Evolutionary conservation across 1,140 invertebrate genomes (phyloP), one percentile per base, ranked within the genome.

Genomic region (Adelges cooleyi): DNA sequence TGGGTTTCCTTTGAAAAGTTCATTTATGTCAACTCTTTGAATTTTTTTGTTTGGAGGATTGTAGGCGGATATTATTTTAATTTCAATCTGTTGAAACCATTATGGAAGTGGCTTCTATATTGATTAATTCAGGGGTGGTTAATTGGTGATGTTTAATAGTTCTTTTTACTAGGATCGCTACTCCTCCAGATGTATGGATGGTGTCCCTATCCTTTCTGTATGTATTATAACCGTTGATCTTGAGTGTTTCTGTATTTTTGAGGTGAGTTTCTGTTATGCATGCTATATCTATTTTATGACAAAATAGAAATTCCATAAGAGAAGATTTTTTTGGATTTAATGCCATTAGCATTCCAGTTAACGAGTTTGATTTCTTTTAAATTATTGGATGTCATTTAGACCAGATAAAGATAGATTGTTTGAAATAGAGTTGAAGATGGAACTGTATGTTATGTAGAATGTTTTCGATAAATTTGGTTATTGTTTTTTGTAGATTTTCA

Each of bases 211-310:
- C 65, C n/a, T 38, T 33, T 51, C 29, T 46, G 46, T 51, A 51
- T 25, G 25, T 29, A 6, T 33, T 27, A 49, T 66, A 66, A 9
- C 44, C 65, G 22, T 23, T 18, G 18, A 66, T 52, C 33, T 50
- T 51, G 25, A 51, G 18, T 13, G 33, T 49, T 38, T 46, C 33
- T 22, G 23, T 13, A 15, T 42, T 4, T 17, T 33, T 20, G 18
- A 66, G 44, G 44, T 51, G 44, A 15, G 48, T 66, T 51, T 66
- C 65, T 11, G 65, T 66, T 11, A 66, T 46, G 25, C 40, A 27
- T 22, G 33, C 8, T 6, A 52, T 51, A 17, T 52, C 48, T 25
- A 66, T 33, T 49, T 49, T 50, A 18, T 66, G 3, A 11, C 22
- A 22, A 33, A 29, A 29, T 25, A 52, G 29, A 40, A 50, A 66